phyloP scores from a whole-genome alignment of 2,113 vertebrate genomes.

The Hyperoodon ampullatus region DNA sequence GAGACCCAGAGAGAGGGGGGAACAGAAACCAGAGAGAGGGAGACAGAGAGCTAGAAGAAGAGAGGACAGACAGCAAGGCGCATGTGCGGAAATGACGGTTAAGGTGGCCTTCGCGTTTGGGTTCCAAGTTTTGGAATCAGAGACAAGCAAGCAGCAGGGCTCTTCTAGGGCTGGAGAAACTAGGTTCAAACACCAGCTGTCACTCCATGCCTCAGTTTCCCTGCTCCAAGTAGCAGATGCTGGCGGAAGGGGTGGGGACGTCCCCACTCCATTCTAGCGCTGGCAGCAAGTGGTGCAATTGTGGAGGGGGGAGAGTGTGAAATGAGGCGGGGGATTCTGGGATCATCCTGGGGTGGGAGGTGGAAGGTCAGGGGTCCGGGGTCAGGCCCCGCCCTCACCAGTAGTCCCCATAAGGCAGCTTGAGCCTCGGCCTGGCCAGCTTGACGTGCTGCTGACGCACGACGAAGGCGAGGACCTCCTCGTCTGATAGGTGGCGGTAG shows the following conservation, averaged over 20 bases:
- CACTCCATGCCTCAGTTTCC: neutral
- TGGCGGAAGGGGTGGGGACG: neutral
- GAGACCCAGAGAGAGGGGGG: neutral
- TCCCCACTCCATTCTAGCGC: neutral
- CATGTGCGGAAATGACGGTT: neutral
- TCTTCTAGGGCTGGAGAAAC: neutral
- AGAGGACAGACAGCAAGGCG: neutral
- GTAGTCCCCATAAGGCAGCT: conserved; percentile 93
- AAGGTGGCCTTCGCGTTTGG: neutral
- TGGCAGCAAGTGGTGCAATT: fast-evolving
- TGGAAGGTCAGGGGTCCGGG: neutral
- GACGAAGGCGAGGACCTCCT: conserved; percentile 94
- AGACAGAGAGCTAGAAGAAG: neutral
- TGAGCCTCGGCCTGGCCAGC: conserved; percentile 92
- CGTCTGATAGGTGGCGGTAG: conserved; percentile 93
- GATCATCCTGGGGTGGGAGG: too few relatives aligned
- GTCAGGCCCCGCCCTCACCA: conserved; percentile 86
- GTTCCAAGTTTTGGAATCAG: neutral
- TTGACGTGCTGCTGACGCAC: conserved; percentile 94
- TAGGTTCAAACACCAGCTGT: neutral
- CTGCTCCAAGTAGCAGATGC: neutral
- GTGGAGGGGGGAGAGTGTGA: neutral
- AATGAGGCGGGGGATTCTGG: neutral
- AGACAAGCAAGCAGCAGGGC: neutral
- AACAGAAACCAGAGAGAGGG: neutral